These are phyloP conservation scores for Eulemur albifrons DNA, from an alignment of 2,797 vertebrate genomes.

Conservation along the genomic window DNA sequence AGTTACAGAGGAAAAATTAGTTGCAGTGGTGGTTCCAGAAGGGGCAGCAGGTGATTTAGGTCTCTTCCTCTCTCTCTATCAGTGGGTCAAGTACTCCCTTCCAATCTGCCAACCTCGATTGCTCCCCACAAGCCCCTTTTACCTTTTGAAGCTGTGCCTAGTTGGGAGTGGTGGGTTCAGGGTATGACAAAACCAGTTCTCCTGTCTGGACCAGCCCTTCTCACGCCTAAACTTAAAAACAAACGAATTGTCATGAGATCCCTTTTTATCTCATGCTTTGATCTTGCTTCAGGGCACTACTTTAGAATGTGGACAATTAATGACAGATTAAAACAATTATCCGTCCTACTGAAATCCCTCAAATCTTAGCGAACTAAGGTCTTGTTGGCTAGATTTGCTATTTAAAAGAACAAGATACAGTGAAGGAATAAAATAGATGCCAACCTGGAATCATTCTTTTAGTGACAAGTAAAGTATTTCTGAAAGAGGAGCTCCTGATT, in stretches of 20 bases:
- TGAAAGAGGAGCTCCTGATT: slow-evolving; percentile 44
- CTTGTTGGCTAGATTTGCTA: slow-evolving; percentile 17
- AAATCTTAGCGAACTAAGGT: not conserved
- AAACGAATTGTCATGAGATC: not conserved
- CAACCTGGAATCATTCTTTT: not conserved
- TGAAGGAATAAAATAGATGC: not conserved
- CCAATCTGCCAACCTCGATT: not conserved
- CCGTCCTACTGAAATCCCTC: not conserved
- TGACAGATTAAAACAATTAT: not conserved
- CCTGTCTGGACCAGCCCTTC: not conserved
- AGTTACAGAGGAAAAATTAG: not conserved
- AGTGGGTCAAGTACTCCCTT: not conserved
- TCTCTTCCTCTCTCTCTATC: not conserved
- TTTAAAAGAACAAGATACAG: not conserved
- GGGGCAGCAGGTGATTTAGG: not conserved
- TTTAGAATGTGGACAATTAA: not conserved
- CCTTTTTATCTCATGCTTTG: not conserved
- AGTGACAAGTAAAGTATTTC: not conserved
- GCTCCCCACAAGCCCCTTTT: not conserved
- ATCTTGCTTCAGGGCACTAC: not conserved
- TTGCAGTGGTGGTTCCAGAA: not conserved
- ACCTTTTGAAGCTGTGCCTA: not conserved
- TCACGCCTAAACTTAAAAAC: not conserved
- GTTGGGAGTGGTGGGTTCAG: not conserved
- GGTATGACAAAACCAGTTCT: not conserved